These are phyloP conservation scores for Anhinga rufa DNA, from an alignment of 2,113 vertebrate genomes.

Conservation along the genomic window DNA sequence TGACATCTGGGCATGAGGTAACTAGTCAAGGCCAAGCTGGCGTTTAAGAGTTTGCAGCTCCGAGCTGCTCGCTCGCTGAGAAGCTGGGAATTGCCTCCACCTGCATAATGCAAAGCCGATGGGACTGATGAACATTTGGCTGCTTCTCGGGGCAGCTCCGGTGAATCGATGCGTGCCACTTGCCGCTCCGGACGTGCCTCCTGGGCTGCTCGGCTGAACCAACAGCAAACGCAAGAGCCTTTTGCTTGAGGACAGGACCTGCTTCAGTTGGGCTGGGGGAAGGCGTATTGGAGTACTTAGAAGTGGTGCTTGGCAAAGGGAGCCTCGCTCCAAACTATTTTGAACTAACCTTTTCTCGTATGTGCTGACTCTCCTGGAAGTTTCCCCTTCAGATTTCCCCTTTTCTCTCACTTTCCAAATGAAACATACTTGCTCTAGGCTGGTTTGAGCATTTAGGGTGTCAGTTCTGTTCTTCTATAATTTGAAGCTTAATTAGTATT, in stretches of 20 bases:
- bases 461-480: neutral
- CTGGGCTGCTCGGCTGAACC: neutral
- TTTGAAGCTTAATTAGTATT: neutral
- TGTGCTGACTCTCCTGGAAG: rapidly evolving
- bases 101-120: neutral
- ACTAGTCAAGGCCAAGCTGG: neutral
- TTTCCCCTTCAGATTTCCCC: neutral
- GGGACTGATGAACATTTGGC: neutral
- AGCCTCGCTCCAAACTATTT: rapidly evolving
- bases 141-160: neutral
- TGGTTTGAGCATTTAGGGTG: neutral
- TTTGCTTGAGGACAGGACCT: rapidly evolving
- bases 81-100: neutral
- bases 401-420: neutral
- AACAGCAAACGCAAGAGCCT: neutral
- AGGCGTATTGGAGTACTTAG: neutral
- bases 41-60: neutral
- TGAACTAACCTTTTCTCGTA: neutral
- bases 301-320: neutral
- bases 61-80: neutral
- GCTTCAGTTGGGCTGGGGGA: neutral
- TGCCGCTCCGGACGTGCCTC: rapidly evolving
- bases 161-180: neutral
- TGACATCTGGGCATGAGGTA: neutral
- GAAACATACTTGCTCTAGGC: neutral